A percentile compares a stretch with the other conserved stretches of the same genome.
Evolutionary conservation across 2,113 vertebrate species (phyloP).

Genomic region (Nothobranchius furzeri): DNA sequence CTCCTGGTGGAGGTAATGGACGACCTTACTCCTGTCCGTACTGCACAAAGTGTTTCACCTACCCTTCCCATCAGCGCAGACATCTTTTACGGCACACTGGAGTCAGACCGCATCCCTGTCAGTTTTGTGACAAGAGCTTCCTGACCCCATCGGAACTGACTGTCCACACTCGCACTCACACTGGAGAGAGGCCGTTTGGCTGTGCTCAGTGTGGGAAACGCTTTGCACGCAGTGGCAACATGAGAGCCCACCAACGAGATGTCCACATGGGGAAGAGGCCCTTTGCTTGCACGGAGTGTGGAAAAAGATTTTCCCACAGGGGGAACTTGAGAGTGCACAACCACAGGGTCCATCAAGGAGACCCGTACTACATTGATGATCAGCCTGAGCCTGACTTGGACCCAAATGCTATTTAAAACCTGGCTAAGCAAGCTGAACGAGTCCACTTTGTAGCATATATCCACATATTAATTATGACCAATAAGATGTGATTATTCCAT

Average conservation of each 20-base stretch:
- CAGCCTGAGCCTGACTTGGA: constrained; percentile 57
- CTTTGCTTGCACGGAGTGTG: constrained; percentile 71
- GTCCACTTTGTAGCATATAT: no score
- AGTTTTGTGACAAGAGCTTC: constrained; percentile 77
- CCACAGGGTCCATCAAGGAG: constrained; percentile 73
- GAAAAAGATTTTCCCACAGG: constrained; percentile 73
- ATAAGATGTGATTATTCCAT: no score
- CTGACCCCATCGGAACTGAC: constrained; percentile 75
- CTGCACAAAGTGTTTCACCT: constrained; percentile 72
- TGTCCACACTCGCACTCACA: constrained; percentile 75
- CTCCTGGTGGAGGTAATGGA: constrained; percentile 43
- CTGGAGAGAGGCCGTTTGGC: constrained; percentile 72
- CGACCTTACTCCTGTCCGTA: constrained; percentile 74
- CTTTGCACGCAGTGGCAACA: constrained; percentile 74
- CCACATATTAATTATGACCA: no score
- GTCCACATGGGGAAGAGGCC: constrained; percentile 78
- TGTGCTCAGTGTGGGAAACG: constrained; percentile 73
- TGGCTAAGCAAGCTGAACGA: no score
- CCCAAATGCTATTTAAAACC: constrained; percentile 53
- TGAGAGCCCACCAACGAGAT: constrained; percentile 73
- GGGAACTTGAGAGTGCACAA: constrained; percentile 75
- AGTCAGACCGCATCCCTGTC: constrained; percentile 71
- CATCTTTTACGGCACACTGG: constrained; percentile 76
- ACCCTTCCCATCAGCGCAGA: constrained; percentile 74
- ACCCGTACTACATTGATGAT: constrained; percentile 67